These are phyloP conservation scores for Nasonia vitripennis DNA, from an alignment of 1,140 invertebrate species.

Conservation along the genomic window DNA sequence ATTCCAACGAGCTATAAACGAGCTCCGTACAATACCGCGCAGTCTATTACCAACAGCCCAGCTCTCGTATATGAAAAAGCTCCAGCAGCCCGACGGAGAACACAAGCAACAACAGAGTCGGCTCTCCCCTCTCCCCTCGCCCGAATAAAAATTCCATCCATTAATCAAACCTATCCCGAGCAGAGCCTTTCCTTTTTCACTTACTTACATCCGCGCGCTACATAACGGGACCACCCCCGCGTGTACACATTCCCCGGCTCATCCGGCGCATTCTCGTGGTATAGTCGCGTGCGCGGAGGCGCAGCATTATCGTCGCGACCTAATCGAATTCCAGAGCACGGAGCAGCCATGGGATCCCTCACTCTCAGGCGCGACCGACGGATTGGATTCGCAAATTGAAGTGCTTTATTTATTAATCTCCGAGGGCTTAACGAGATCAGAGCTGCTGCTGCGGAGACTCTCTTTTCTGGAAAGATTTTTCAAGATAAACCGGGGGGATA, in stretches of 20 bases:
- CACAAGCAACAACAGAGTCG: background rate
- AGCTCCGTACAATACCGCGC: too few relatives aligned
- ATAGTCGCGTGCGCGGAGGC: too few relatives aligned
- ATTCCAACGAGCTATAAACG: too few relatives aligned
- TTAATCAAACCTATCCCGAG: background rate
- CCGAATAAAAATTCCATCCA: background rate
- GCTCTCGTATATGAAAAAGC: too few relatives aligned
- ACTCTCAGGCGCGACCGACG: too few relatives aligned
- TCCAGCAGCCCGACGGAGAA: background rate
- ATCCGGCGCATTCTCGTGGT: background rate
- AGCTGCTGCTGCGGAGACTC: too few relatives aligned
- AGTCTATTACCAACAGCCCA: too few relatives aligned
- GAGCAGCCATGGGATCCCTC: background rate
- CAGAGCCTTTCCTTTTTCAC: background rate
- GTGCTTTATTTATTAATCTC: too few relatives aligned
- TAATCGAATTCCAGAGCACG: conserved; percentile 11
- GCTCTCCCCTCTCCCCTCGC: background rate
- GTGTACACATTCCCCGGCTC: background rate
- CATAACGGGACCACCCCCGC: background rate
- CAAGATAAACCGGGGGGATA: too few relatives aligned
- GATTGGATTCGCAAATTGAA: background rate
- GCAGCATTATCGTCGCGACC: background rate
- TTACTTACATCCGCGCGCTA: background rate
- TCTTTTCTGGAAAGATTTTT: too few relatives aligned
- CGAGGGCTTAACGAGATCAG: too few relatives aligned